Percentiles rank a stretch among this genome's conserved stretches.
Evolutionary conservation across 2,113 vertebrate species (phyloP).

Genomic region (Siniperca chuatsi): DNA sequence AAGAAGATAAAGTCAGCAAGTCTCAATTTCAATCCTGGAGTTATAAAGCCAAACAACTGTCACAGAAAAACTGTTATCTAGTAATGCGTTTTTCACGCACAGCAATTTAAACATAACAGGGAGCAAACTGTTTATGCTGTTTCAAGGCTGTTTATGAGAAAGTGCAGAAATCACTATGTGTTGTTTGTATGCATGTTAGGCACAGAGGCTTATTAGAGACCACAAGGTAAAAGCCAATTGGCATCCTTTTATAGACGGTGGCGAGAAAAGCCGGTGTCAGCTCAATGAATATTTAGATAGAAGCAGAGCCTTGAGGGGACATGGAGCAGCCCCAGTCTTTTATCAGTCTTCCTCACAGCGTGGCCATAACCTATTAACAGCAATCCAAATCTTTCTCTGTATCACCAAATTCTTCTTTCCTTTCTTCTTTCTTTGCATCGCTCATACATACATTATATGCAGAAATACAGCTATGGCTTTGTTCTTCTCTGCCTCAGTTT

Average conservation of each 20-base stretch:
- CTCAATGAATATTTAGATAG: slow-evolving; percentile 79
- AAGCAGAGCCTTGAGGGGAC: slow-evolving; percentile 72
- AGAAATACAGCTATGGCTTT: background rate
- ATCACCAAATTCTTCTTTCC: slow-evolving; percentile 18
- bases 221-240: slow-evolving; percentile 76
- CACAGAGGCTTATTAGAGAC: slow-evolving; percentile 67
- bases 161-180: background rate
- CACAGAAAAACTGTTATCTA: slow-evolving; percentile 6
- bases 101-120: slow-evolving; percentile 7
- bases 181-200: slow-evolving; percentile 66
- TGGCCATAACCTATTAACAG: slow-evolving; percentile 51
- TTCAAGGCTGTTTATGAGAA: slow-evolving; percentile 7
- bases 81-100: slow-evolving; percentile 19
- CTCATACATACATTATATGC: background rate
- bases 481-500: slow-evolving; percentile 29
- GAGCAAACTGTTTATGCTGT: slow-evolving; percentile 7
- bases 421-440: slow-evolving; percentile 29
- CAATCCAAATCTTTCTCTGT: slow-evolving; percentile 53
- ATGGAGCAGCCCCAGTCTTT: slow-evolving; percentile 68
- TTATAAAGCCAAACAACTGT: slow-evolving; percentile 42
- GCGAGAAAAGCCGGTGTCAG: slow-evolving; percentile 71
- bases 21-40: slow-evolving; percentile 32
- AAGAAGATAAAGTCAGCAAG: slow-evolving; percentile 46
- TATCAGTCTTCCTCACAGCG: slow-evolving; percentile 68
- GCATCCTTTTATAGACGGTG: slow-evolving; percentile 70